Base-by-base conservation (phyloP, 2,113 vertebrate species). In the Heterochromis multidens region DNA sequence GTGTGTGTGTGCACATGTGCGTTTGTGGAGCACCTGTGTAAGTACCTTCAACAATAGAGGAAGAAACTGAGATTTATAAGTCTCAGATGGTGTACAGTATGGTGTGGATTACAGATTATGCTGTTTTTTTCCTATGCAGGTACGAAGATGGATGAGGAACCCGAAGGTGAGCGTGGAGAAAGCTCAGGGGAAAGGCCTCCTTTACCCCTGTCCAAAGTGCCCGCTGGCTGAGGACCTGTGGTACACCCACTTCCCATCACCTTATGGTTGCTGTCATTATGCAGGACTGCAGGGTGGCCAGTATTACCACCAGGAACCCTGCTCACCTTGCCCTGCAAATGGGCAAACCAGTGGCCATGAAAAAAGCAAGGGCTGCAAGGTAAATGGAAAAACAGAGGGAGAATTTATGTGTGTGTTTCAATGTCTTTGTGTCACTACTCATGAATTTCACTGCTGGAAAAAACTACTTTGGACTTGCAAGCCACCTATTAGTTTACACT, bases 101-200 rank as follows among this genome's bases (percentile, higher is more conserved):
- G n/a, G n/a, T n/a, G n/a, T n/a, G n/a, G n/a, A n/a, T n/a, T n/a
- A n/a, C n/a, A n/a, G n/a, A n/a, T n/a, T n/a, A n/a, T n/a, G n/a
- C n/a, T n/a, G n/a, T n/a, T n/a, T 37, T n/a, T 82, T 27, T 27
- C 33, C 4, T 31, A 6, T 63, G 5, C 92, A 99, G 98, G 98
- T 99, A 81, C 96, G 98, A 62, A 94, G 98, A 93, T 99, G 98
- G 98, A 99, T 99, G 95, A 96, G 97, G 65, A 99, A 96, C 88
- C 97, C 98, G 0, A 97, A 98, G 94, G 97, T 98, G 82, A 97
- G 93, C 2, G 94, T 95, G 89, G 98, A 99, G 89, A 98, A 99
- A 89, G 95, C 96, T 77, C 96, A 97, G 65, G 96, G 96, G 2
- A 90, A 97, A 91, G 92, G 91, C 58, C 94, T 97, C 86, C 96